phyloP scores from a whole-genome alignment of 2,888 invertebrate genomes.

The Augochlorella aurata region DNA sequence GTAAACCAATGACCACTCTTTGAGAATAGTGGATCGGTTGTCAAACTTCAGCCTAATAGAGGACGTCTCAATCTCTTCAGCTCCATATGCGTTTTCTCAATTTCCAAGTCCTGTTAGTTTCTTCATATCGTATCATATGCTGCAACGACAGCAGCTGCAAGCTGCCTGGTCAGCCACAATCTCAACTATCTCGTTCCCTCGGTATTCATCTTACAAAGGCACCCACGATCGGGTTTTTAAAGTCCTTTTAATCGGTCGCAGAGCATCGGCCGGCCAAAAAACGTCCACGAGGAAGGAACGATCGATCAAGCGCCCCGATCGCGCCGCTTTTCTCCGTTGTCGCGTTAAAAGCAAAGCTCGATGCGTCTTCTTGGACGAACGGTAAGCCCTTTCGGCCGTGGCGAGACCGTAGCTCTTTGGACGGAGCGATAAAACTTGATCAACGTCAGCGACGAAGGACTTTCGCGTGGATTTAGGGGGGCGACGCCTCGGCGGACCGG shows the following conservation, averaged over 20 bases:
- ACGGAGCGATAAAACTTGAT: constrained; percentile 51
- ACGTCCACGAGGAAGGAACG: neutral
- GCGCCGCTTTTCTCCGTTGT: neutral
- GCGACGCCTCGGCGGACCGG: constrained; percentile 27
- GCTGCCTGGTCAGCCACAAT: neutral
- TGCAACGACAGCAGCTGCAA: neutral
- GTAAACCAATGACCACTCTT: too few species aligned
- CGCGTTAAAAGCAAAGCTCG: constrained; percentile 16
- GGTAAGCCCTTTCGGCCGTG: constrained; percentile 32
- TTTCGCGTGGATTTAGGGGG: constrained; percentile 35
- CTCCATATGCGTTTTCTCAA: neutral
- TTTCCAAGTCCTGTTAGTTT: neutral
- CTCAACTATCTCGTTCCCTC: constrained; percentile 13
- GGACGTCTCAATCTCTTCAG: neutral
- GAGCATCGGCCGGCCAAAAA: neutral
- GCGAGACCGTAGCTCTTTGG: constrained; percentile 20
- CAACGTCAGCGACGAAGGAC: constrained; percentile 41
- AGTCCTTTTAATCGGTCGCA: neutral
- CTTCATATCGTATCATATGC: neutral
- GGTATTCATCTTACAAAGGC: neutral
- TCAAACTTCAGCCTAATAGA: neutral
- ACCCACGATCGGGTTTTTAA: neutral
- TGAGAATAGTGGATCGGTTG: too few species aligned
- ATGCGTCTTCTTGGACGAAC: constrained; percentile 39
- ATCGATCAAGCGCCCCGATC: constrained; percentile 40